Conservation (phyloP, 2,113 vertebrate species). For the Fregetta grallaria region DNA sequence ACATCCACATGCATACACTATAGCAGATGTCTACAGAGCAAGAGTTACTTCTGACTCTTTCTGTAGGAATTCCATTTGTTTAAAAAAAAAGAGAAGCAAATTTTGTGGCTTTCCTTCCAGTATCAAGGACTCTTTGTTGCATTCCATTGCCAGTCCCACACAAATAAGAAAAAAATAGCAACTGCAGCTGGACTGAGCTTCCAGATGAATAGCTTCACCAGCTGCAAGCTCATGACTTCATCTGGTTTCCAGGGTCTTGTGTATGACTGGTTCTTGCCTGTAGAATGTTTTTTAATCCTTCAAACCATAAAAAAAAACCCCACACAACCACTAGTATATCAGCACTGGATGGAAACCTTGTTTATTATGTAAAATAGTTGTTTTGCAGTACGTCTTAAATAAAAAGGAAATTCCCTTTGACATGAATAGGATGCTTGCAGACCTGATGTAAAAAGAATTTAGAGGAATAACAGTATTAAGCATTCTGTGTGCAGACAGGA, state of each 20-base stretch:
- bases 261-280: neutral
- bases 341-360: constrained; percentile 60
- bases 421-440: neutral
- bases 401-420: neutral
- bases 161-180: neutral
- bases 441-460: neutral
- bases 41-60: neutral
- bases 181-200: constrained; percentile 33
- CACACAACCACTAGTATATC: constrained; percentile 18
- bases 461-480: neutral
- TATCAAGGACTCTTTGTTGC: constrained; percentile 35
- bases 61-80: neutral
- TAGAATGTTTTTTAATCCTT: constrained; percentile 33
- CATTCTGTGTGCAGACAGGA: neutral
- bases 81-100: neutral
- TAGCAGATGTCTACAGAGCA: neutral
- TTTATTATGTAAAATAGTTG: constrained; percentile 5
- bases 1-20: neutral
- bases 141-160: neutral
- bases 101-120: neutral
- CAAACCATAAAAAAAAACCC: constrained; percentile 4
- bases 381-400: neutral
- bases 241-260: constrained; percentile 45
- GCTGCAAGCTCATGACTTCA: constrained; percentile 47
- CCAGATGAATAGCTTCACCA: constrained; percentile 27